Evolutionary conservation across 2,797 vertebrate genomes (phyloP).

Genomic region (Sebastes paucispinis): DNA sequence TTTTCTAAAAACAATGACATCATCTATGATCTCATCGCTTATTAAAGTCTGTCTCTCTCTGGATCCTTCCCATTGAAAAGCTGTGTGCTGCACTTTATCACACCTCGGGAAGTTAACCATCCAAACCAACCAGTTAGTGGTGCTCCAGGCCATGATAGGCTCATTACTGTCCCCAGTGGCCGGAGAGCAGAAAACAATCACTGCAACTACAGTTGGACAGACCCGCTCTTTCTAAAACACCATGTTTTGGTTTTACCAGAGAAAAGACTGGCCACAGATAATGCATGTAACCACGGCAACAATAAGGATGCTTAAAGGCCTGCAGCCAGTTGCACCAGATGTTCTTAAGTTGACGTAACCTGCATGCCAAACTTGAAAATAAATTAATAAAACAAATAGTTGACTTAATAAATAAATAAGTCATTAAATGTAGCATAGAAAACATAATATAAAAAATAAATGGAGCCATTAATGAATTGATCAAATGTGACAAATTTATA

Average conservation of each 20-base stretch:
- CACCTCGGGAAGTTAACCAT: not conserved
- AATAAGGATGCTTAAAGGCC: not conserved
- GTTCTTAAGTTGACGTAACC: too few species aligned
- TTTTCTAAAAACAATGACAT: constrained; percentile 39
- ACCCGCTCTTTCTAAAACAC: not conserved
- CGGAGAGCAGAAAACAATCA: not conserved
- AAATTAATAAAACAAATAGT: too few species aligned
- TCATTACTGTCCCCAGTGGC: too few species aligned
- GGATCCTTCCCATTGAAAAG: not conserved
- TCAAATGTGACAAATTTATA: too few species aligned
- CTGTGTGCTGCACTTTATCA: not conserved
- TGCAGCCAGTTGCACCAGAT: too few species aligned
- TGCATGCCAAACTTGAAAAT: too few species aligned
- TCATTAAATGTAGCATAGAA: too few species aligned
- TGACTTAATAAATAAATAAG: too few species aligned
- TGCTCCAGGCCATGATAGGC: not conserved
- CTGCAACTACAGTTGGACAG: not conserved
- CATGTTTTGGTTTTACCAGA: not conserved
- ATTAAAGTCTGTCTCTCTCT: not conserved
- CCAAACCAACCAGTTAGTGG: not conserved
- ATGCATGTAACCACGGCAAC: not conserved
- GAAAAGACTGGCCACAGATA: not conserved
- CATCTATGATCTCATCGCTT: not conserved
- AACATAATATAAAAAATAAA: too few species aligned
- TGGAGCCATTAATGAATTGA: too few species aligned